Conservation (phyloP, 2,888 invertebrate species). For the Anorthoa munda region DNA sequence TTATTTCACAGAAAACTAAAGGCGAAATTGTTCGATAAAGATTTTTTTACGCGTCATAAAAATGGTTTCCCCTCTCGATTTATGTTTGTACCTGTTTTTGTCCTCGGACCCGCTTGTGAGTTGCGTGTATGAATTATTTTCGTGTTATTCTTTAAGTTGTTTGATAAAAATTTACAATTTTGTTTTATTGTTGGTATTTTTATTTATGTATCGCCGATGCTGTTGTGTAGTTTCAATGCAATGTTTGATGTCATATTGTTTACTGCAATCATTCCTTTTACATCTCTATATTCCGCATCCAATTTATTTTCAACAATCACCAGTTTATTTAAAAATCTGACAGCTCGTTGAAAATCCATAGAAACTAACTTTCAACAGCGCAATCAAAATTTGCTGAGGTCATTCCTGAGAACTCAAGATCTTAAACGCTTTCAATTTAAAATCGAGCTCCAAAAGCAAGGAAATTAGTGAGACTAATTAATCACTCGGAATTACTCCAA, state of each 20-base stretch:
- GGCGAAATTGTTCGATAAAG: conserved; percentile 64
- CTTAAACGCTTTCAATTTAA: conserved; percentile 42
- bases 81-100: conserved; percentile 63
- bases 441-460: conserved; percentile 23
- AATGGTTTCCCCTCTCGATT: conserved; percentile 55
- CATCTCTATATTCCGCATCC: background rate
- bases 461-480: conserved; percentile 54
- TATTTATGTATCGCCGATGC: background rate
- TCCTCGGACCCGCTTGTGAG: conserved; percentile 25
- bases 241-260: background rate
- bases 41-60: conserved; percentile 66
- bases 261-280: background rate
- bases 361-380: background rate
- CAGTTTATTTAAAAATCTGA: background rate
- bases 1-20: conserved; percentile 57
- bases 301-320: background rate
- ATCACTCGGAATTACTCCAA: conserved; percentile 54
- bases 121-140: conserved; percentile 48
- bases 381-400: conserved; percentile 11
- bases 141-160: conserved; percentile 53
- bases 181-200: conserved; percentile 10
- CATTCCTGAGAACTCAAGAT: conserved; percentile 6
- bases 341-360: background rate
- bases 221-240: background rate
- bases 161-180: conserved; percentile 19